Conservation (phyloP, 2,797 vertebrate species). For the Sebastes kiyomatsui region DNA sequence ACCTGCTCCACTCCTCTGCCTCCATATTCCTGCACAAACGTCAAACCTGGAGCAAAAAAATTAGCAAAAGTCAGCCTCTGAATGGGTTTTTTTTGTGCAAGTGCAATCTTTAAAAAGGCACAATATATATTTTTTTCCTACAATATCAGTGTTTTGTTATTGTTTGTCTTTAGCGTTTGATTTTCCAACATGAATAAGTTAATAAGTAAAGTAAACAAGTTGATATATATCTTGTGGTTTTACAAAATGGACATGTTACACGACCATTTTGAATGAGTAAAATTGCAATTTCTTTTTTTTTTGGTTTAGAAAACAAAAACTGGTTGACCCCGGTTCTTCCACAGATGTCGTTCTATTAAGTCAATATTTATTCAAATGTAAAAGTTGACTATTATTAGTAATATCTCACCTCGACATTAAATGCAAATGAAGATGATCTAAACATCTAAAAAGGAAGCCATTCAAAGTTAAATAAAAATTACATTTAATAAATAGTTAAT, state of each 20-base stretch:
- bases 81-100: too few relatives aligned
- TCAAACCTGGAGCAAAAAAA: conserved; percentile 56
- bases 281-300: not conserved
- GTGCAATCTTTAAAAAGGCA: not conserved
- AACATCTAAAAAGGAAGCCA: not conserved
- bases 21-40: not conserved
- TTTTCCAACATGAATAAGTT: not conserved
- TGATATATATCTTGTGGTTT: not conserved
- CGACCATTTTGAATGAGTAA: not conserved
- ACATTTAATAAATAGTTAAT: not conserved
- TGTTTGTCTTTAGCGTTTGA: not conserved
- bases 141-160: not conserved
- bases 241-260: not conserved
- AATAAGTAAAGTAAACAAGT: not conserved
- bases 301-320: not conserved
- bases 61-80: not conserved
- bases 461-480: not conserved
- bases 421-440: not conserved
- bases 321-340: not conserved
- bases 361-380: too few relatives aligned
- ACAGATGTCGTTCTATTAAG: not conserved
- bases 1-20: not conserved
- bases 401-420: not conserved
- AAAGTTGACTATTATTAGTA: not conserved
- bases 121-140: not conserved